Evolutionary conservation across 2,797 vertebrate genomes (phyloP).

Genomic region (Mastacembelus armatus): DNA sequence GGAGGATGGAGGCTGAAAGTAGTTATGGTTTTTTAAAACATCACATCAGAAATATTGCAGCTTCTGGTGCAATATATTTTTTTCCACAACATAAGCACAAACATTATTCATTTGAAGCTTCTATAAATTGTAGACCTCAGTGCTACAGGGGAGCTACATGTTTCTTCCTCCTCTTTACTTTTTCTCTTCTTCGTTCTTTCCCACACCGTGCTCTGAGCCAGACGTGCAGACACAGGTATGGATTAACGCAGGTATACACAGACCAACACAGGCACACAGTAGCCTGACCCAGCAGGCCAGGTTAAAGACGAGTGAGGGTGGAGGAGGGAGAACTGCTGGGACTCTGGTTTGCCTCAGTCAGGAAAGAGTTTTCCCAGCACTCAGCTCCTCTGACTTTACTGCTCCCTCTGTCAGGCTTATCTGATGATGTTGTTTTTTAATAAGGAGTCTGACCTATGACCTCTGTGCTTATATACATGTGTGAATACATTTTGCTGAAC

Average conservation of each 20-base stretch:
- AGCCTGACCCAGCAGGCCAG: conserved; percentile 62
- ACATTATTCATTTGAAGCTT: conserved; percentile 1
- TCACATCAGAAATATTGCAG: not conserved
- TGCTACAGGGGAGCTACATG: conserved; percentile 1
- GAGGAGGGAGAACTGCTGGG: conserved; percentile 50
- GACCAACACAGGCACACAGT: conserved; percentile 57
- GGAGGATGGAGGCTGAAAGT: too few relatives aligned
- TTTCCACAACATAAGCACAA: too few relatives aligned
- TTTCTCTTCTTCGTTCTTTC: conserved; percentile 22
- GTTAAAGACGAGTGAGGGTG: conserved; percentile 64
- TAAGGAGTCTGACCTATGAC: conserved; percentile 45
- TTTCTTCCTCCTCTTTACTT: conserved; percentile 15
- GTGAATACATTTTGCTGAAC: not conserved
- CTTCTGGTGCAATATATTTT: too few relatives aligned
- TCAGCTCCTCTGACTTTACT: conserved; percentile 22
- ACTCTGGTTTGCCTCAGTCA: conserved; percentile 81
- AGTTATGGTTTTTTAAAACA: not conserved
- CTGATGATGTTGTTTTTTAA: conserved; percentile 40
- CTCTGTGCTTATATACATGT: too few relatives aligned
- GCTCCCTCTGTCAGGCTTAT: conserved; percentile 45
- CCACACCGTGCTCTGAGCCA: conserved; percentile 20
- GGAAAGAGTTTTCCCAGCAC: conserved; percentile 68
- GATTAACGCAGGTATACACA: conserved; percentile 40
- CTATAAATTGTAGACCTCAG: not conserved
- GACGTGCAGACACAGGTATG: conserved; percentile 51